phyloP scores from a whole-genome alignment of 2,797 vertebrate species.

The Mormyrus hasselquistii region DNA sequence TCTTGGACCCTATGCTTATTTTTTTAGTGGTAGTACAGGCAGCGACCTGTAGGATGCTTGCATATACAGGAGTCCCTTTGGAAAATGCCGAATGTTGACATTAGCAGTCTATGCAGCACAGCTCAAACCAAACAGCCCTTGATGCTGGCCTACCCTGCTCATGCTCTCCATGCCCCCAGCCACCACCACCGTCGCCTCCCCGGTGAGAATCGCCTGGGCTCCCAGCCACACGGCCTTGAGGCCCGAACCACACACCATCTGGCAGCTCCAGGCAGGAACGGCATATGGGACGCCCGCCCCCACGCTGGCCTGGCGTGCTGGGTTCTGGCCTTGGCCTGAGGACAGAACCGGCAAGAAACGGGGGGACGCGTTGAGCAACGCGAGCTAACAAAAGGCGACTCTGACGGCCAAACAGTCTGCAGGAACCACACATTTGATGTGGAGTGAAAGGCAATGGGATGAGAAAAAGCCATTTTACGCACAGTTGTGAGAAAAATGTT shows the following conservation, averaged over 20 bases:
- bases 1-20: background rate
- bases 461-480: background rate
- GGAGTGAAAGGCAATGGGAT: background rate
- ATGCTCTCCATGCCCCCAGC: constrained; percentile 97
- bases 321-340: constrained; percentile 89
- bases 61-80: background rate
- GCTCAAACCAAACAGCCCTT: background rate
- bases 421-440: background rate
- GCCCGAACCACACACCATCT: constrained; percentile 96
- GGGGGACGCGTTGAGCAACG: background rate
- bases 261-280: constrained; percentile 91
- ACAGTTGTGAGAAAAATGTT: background rate
- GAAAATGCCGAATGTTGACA: background rate
- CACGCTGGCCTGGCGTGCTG: constrained; percentile 79
- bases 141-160: constrained; percentile 74
- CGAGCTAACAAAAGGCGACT: background rate
- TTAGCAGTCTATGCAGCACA: background rate
- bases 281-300: constrained; percentile 78
- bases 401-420: background rate
- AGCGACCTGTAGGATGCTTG: background rate
- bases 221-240: constrained; percentile 86
- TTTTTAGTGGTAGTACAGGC: background rate
- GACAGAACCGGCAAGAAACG: background rate
- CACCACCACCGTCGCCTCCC: constrained; percentile 79
- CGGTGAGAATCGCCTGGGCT: constrained; percentile 74